Percentiles rank a stretch among this genome's conserved stretches.
Evolutionary conservation across 2,113 vertebrate genomes (phyloP).

Genomic region (Varanus salvator): DNA sequence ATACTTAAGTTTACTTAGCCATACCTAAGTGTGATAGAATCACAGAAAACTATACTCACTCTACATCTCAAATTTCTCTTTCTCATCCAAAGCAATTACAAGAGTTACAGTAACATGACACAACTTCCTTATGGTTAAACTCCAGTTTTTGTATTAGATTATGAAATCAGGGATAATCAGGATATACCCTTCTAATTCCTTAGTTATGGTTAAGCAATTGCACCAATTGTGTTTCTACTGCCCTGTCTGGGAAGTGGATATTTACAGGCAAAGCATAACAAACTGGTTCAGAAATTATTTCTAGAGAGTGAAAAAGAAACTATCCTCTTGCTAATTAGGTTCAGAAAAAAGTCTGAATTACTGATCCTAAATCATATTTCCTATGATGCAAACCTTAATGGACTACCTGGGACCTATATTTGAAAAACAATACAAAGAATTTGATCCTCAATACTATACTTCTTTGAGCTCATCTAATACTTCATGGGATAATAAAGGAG

Average conservation of each 20-base stretch:
- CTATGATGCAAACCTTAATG: neutral
- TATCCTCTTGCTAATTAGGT: neutral
- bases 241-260: too few relatives aligned
- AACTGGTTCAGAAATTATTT: too few relatives aligned
- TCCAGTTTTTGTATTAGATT: too few relatives aligned
- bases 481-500: neutral
- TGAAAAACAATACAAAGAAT: neutral
- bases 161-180: too few relatives aligned
- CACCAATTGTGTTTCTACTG: too few relatives aligned
- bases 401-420: neutral
- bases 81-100: neutral
- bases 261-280: too few relatives aligned
- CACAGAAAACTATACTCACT: neutral
- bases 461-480: neutral
- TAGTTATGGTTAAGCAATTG: too few relatives aligned
- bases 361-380: neutral
- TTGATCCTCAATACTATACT: neutral
- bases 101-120: neutral
- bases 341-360: neutral
- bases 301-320: too few relatives aligned
- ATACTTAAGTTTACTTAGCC: neutral
- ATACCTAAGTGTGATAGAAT: neutral
- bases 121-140: neutral
- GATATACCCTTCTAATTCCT: too few relatives aligned
- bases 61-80: too few relatives aligned